Evolutionary conservation across 2,888 invertebrate genomes (phyloP), one percentile per base, ranked within the genome.

Genomic region (Microctonus hyperodae): DNA sequence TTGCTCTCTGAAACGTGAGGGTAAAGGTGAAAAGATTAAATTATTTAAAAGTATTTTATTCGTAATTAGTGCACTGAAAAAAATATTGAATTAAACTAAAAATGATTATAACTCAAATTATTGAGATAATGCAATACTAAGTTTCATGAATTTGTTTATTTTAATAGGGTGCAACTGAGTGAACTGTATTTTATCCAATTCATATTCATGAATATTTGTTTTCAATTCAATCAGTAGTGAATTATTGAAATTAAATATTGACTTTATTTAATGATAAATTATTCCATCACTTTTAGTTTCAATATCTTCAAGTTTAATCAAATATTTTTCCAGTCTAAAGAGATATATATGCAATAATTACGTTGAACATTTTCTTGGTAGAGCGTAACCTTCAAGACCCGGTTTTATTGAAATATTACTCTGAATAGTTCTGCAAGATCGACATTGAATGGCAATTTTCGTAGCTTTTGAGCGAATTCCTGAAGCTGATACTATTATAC

Each of bases 401-500:
- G 98, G 95, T 80, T 95, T 96, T 0, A 99, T 92, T 28, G 91
- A 87, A 63, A 98, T 88, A 84, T 98, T 96, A 0, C 94, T 91
- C 67, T 98, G 91, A 4, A 95, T 88, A 79, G 92, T 95, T 74
- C 93, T 91, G 79, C 99, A 99, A 16, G 95, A 93, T 33, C 97
- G 90, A 81, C 99, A 99, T 85, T 98, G 98, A 68, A 99, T 93
- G 0, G 97, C 92, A 79, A 99, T 95, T 79, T 91, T 92, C 0
- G 95, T 97, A 0, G 98, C 98, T 84, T 99, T 99, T 0, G 98
- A 93, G 84, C 93, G 93, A 69, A 99, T 94, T 13, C 94, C 94
- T 0, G 97, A 95, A 0, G 97, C 96, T 60, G 97, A 92, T 65
- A 98, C 92, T 22, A 98, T 90, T 70, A 99, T 98, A 0, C 99